phyloP scores from a whole-genome alignment of 2,113 vertebrate species.

The Uria lomvia region DNA sequence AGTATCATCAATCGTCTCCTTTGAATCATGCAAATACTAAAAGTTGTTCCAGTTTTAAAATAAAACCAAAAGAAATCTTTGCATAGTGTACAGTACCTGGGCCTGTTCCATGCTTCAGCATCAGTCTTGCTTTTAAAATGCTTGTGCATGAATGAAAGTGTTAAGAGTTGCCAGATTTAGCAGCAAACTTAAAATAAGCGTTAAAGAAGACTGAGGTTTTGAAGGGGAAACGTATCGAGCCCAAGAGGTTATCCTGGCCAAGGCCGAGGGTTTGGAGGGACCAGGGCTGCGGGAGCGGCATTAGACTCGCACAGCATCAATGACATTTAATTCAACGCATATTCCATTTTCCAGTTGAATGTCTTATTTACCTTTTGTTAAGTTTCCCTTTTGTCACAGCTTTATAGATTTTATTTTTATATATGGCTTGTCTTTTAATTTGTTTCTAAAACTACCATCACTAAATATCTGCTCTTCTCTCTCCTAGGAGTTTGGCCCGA shows the following conservation, averaged over 20 bases:
- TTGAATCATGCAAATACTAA: not conserved
- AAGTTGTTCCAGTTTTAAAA: not conserved
- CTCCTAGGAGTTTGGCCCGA: conserved; percentile 94
- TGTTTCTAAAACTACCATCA: not conserved
- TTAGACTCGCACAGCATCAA: not conserved
- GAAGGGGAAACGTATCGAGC: not conserved
- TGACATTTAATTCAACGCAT: not conserved
- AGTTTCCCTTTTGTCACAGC: not conserved
- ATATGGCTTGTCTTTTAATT: not conserved
- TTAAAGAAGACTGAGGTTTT: not conserved
- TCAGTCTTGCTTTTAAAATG: not conserved
- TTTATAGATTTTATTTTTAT: not conserved
- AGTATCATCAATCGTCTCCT: not conserved
- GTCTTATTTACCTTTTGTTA: not conserved
- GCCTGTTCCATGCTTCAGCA: not conserved
- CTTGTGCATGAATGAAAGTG: not conserved
- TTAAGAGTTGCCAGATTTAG: not conserved
- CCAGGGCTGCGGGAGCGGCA: fast-evolving
- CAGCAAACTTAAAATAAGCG: not conserved
- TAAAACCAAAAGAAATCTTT: not conserved
- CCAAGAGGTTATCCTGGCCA: not conserved
- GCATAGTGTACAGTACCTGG: not conserved
- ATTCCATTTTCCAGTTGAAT: not conserved
- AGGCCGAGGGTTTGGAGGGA: not conserved
- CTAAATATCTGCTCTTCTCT: not conserved